These are phyloP conservation scores for Drosophila guanche DNA, from an alignment of 1,140 invertebrate species.

Conservation along the genomic window DNA sequence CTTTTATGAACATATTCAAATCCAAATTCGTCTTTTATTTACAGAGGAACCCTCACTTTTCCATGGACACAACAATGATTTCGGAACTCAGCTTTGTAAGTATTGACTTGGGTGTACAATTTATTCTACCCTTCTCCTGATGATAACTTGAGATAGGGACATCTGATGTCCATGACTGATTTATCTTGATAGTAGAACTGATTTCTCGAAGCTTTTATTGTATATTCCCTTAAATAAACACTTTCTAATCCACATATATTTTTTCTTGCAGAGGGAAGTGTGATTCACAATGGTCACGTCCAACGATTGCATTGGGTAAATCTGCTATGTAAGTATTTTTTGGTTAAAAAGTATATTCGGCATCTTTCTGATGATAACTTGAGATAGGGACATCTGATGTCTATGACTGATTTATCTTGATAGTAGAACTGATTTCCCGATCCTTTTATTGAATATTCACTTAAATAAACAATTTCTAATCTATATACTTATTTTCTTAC, in stretches of 20 bases:
- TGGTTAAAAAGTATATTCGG: too few relatives aligned
- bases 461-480: too few relatives aligned
- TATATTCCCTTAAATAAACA: not conserved
- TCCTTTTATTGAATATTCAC: too few relatives aligned
- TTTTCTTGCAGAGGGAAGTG: not conserved
- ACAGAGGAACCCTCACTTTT: not conserved
- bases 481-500: not conserved
- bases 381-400: slow-evolving; percentile 58
- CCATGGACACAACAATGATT: too few relatives aligned
- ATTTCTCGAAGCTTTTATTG: not conserved
- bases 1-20: not conserved
- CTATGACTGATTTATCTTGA: slow-evolving; percentile 46
- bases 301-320: too few relatives aligned
- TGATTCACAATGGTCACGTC: not conserved
- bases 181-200: slow-evolving; percentile 53
- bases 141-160: slow-evolving; percentile 50
- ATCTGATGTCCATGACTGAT: slow-evolving; percentile 53
- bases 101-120: not conserved
- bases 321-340: too few relatives aligned
- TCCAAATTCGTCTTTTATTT: not conserved
- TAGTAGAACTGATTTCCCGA: too few relatives aligned
- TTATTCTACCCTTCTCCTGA: slow-evolving; percentile 10
- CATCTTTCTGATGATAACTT: not conserved
- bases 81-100: not conserved
- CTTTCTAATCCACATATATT: not conserved